These are phyloP conservation scores for Yponomeuta cagnagella DNA, from an alignment of 2,888 invertebrate genomes.

Conservation along the genomic window DNA sequence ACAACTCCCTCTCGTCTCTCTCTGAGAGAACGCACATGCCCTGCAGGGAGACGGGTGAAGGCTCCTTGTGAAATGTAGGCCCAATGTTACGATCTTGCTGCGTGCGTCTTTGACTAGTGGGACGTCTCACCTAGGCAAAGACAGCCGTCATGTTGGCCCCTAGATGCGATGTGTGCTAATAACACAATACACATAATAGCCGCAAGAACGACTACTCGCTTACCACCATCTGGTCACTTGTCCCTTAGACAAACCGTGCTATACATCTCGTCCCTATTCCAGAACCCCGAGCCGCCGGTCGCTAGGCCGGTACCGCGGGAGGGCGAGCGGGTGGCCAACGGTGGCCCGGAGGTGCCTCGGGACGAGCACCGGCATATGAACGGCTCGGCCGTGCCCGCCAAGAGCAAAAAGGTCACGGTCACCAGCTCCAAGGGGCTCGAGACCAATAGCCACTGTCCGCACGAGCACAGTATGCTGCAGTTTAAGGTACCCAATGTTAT, in stretches of 20 bases:
- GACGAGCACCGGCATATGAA: conserved; percentile 10
- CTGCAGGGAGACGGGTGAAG: too few species aligned
- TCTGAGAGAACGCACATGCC: too few species aligned
- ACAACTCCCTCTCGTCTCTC: too few species aligned
- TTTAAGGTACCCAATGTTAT: conserved; percentile 34
- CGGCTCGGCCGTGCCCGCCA: conserved; percentile 1
- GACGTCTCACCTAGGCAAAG: too few species aligned
- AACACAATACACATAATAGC: too few species aligned
- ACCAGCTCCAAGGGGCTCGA: conserved; percentile 1
- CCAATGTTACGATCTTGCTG: too few species aligned
- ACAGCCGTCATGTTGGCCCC: too few species aligned
- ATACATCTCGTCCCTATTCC: not conserved
- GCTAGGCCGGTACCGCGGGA: not conserved
- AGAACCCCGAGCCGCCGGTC: conserved; percentile 12
- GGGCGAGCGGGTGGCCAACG: not conserved
- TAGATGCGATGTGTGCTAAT: too few species aligned
- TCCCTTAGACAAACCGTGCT: not conserved
- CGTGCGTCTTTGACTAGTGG: too few species aligned
- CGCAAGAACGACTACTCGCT: too few species aligned
- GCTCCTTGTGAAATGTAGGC: too few species aligned
- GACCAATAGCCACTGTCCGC: conserved; percentile 43
- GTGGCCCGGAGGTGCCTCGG: not conserved
- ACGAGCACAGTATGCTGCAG: conserved; percentile 37
- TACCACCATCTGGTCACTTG: not conserved
- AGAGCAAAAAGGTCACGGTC: conserved; percentile 10